Evolutionary conservation across 1,140 invertebrate species (phyloP), one percentile per base, ranked within the genome.

Genomic region (Lysiphlebus fabarum): DNA sequence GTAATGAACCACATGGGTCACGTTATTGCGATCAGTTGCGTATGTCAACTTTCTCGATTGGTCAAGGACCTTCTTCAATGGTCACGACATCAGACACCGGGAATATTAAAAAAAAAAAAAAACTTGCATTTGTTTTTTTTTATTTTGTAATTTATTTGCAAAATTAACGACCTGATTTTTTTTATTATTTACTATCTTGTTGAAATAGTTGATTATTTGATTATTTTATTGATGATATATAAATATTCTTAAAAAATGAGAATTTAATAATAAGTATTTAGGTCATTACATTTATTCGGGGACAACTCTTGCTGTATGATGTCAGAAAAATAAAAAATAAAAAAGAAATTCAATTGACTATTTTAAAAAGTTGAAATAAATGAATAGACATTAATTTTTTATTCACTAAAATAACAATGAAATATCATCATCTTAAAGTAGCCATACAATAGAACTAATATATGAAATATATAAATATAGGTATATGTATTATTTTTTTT

Each of bases 31-130:
- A 69, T 65, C 58, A 67, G 58, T 55, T 48, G 58, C 65, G 53
- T 65, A 69, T 72, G 56, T 70, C 61, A 58, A 72, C 71, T 77
- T 73, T 76, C 74, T 70, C 68, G 62, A 69, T 68, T 56, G 65
- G 70, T 75, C 72, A 76, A 79, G 71, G 70, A 73, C 72, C 55
- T 67, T 60, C 66, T 53, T 33, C 58, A 48, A 65, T 43, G 56
- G 38, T 12, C 42, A 42, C 7, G n/a, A 34, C 47, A 49, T 58
- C 62, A 68, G 67, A 58, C 70, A 73, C 71, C 74, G 72, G 58
- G 58, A 70, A 65, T 41, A 34, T 40, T 38, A 45, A 53, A 38
- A 38, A 26, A 6, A 12, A 56, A 47, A 47, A 9, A 10, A 8
- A 53, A 7, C 5, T 12, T 4, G 5, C 2, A 14, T 11, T 12